phyloP scores from a whole-genome alignment of 1,140 invertebrate species.

The Zaprionus ornatus region DNA sequence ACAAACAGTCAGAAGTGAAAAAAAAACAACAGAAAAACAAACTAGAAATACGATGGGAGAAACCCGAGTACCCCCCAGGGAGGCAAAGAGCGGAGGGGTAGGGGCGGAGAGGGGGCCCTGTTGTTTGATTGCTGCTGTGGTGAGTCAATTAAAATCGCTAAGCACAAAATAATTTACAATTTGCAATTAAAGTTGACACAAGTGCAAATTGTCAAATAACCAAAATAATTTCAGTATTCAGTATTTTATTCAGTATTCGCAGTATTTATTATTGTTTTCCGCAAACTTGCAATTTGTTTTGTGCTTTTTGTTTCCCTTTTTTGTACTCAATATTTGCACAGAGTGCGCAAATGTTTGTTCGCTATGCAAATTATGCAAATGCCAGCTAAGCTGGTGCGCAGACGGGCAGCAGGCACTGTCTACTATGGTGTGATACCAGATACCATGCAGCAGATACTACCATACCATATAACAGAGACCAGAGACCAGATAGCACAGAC shows the following conservation, averaged over 20 bases:
- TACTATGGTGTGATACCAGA: slow-evolving; percentile 37
- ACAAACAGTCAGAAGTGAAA: slow-evolving; percentile 30
- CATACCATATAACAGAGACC: no score
- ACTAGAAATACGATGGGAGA: slow-evolving; percentile 1
- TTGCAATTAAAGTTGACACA: slow-evolving; percentile 62
- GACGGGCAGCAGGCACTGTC: slow-evolving; percentile 41
- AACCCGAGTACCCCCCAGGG: slow-evolving; percentile 12
- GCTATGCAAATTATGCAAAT: slow-evolving; percentile 76
- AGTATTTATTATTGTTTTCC: slow-evolving; percentile 3
- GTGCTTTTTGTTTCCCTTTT: slow-evolving; percentile 20
- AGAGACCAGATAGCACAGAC: no score
- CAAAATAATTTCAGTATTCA: slow-evolving; percentile 12
- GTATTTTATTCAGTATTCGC: not conserved
- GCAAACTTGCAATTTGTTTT: slow-evolving; percentile 14
- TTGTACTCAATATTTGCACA: slow-evolving; percentile 50
- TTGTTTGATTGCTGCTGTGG: slow-evolving; percentile 37
- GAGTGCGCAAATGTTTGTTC: slow-evolving; percentile 44
- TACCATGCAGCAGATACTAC: not conserved
- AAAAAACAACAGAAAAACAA: not conserved
- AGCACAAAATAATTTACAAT: slow-evolving; percentile 60
- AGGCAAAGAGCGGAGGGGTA: not conserved
- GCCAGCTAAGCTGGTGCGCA: slow-evolving; percentile 55
- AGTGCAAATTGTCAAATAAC: slow-evolving; percentile 58
- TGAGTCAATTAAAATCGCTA: slow-evolving; percentile 69
- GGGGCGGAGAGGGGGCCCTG: not conserved